Evolutionary conservation across 2,113 vertebrate genomes (phyloP).

Genomic region (Lonchura striata): DNA sequence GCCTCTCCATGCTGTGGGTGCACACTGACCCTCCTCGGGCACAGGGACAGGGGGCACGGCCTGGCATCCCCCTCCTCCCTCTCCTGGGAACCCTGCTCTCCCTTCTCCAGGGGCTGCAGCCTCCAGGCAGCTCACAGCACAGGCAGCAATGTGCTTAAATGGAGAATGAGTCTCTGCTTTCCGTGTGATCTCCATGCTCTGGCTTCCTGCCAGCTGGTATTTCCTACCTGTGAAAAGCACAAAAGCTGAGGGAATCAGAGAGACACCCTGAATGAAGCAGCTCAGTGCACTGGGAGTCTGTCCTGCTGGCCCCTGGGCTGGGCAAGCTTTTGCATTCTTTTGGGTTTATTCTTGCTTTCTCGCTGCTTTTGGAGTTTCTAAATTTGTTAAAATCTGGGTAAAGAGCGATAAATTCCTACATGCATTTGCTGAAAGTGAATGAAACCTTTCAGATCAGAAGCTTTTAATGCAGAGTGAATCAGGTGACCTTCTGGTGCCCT

Average conservation of each 20-base stretch:
- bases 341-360: not conserved
- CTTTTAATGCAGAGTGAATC: not conserved
- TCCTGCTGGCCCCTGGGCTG: not conserved
- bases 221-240: not conserved
- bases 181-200: not conserved
- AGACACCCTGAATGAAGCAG: not conserved
- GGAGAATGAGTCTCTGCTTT: not conserved
- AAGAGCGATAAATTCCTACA: not conserved
- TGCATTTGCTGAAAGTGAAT: not conserved
- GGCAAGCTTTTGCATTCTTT: not conserved
- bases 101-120: not conserved
- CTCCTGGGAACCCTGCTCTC: fast-evolving
- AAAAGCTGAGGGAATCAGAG: not conserved
- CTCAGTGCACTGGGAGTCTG: not conserved
- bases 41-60: not conserved
- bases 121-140: not conserved
- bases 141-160: not conserved
- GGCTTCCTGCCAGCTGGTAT: not conserved
- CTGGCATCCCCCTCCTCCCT: not conserved
- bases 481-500: not conserved
- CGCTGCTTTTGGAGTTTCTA: not conserved
- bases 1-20: not conserved
- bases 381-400: not conserved
- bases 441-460: not conserved
- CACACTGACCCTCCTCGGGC: too few species aligned